Base-by-base conservation (phyloP, 2,113 vertebrate species). In the Lasiurus borealis region DNA sequence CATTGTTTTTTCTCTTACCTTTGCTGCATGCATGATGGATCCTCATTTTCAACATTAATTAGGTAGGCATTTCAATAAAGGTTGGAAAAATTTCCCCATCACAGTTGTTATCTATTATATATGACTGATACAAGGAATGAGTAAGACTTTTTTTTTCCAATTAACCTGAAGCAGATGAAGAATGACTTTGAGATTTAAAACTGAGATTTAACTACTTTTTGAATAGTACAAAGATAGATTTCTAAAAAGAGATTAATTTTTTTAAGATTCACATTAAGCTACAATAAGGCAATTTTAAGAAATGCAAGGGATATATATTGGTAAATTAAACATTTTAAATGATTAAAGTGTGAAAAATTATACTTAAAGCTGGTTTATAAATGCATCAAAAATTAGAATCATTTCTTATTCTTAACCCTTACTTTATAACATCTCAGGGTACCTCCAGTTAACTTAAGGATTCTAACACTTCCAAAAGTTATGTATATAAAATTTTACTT, bases 1-100 rank as follows among this genome's bases (percentile, higher is more conserved):
- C 23, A 50, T 44, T 57, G 19, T 48, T 81, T 92, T n/a, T n/a
- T 2, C 46, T 27, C 25, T 87, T 78, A 73, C 10, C 23, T 75
- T n/a, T 81, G 76, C 31, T 90, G 27, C 40, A 77, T 46, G 86
- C 40, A 77, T 46, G 86, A 88, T 18, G 0, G 57, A 48, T 57
- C 85, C 85, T 95, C 72, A 88, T 95, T 90, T 90, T 73, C 69
- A 78, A 11, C 85, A 66, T 87, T 95, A 96, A 97, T 96, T 96
- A 92, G 77, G 46, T 54, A 96, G 44, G 27, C 25, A 64, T 75
- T 83, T 50, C 34, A 91, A 80, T 90, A 90, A 92, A 31, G 84
- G 15, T 76, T 29, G 86, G 78, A 97, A 96, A 97, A 88, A 66
- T 72, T 85, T 93, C 75, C 36, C 78, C 66, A 76, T 93, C 91